These are phyloP conservation scores for Drosophila prosaltans DNA, from an alignment of 1,140 invertebrate genomes.

Conservation along the genomic window DNA sequence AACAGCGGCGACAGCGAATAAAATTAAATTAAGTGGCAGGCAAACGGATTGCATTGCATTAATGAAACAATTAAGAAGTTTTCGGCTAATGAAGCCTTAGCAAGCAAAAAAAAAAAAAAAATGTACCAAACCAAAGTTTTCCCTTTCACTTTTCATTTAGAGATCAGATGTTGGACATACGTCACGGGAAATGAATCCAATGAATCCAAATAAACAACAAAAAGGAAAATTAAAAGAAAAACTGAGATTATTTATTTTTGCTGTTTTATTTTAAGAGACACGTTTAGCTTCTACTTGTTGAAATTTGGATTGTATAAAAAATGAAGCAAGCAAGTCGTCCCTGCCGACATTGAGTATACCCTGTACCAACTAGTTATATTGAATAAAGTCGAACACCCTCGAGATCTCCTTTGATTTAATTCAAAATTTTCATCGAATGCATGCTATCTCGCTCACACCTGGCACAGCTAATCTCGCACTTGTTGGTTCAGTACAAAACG, in stretches of 20 bases:
- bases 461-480: no score
- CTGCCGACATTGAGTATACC: no score
- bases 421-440: no score
- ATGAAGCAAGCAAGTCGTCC: no score
- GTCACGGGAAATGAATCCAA: background rate
- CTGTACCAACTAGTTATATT: no score
- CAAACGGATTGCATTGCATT: slow-evolving; percentile 77
- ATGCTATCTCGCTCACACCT: no score
- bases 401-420: no score
- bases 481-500: no score
- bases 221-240: slow-evolving; percentile 38
- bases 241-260: slow-evolving; percentile 56
- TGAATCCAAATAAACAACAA: background rate
- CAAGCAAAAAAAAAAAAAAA: slow-evolving; percentile 7
- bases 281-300: no score
- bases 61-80: slow-evolving; percentile 79
- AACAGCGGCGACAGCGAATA: slow-evolving; percentile 64
- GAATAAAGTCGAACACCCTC: no score
- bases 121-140: background rate
- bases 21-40: slow-evolving; percentile 76
- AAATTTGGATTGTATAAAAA: no score
- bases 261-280: background rate
- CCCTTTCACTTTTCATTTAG: background rate
- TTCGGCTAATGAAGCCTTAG: slow-evolving; percentile 75
- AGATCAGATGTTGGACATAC: background rate